Percentiles rank a stretch among this genome's conserved stretches.
phyloP scores from a whole-genome alignment of 1,140 invertebrate species.

The Ceratina calcarata region DNA sequence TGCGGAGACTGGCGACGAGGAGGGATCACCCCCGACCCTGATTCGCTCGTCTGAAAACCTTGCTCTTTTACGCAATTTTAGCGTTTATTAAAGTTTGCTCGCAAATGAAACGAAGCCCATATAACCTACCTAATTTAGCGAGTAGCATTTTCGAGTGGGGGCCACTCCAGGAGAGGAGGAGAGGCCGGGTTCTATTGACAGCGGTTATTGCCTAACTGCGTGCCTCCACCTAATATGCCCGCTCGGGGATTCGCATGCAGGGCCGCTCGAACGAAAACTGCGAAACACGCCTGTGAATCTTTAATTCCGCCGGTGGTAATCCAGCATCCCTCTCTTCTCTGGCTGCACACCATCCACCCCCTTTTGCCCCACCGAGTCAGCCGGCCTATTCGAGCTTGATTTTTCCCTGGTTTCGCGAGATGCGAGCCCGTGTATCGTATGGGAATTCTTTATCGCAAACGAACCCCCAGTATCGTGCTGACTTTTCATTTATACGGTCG shows the following conservation, averaged over 20 bases:
- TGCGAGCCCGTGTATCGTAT: constrained; percentile 39
- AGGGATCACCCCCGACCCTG: constrained; percentile 67
- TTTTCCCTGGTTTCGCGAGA: constrained; percentile 39
- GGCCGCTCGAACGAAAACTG: constrained; percentile 75
- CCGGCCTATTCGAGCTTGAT: constrained; percentile 48
- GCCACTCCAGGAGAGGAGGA: constrained; percentile 64
- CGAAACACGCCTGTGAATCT: constrained; percentile 77
- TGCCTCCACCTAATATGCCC: constrained; percentile 81
- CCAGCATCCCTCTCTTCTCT: constrained; percentile 55
- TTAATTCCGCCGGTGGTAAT: constrained; percentile 73
- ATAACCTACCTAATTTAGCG: constrained; percentile 82
- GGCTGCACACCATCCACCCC: constrained; percentile 10
- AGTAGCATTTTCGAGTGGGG: constrained; percentile 81
- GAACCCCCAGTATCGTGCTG: constrained; percentile 20
- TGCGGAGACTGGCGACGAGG: constrained; percentile 44
- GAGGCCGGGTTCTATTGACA: constrained; percentile 79
- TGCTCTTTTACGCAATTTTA: constrained; percentile 82
- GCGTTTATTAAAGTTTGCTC: constrained; percentile 82
- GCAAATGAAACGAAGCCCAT: constrained; percentile 82
- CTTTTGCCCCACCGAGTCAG: constrained; percentile 25
- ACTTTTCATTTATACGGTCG: constrained; percentile 41
- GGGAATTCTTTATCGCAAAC: constrained; percentile 48
- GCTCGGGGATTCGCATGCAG: constrained; percentile 74
- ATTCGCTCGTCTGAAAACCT: constrained; percentile 80
- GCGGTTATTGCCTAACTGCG: constrained; percentile 82